These are phyloP conservation scores for Oligia fasciuncula DNA, from an alignment of 2,888 invertebrate genomes.

Conservation along the genomic window DNA sequence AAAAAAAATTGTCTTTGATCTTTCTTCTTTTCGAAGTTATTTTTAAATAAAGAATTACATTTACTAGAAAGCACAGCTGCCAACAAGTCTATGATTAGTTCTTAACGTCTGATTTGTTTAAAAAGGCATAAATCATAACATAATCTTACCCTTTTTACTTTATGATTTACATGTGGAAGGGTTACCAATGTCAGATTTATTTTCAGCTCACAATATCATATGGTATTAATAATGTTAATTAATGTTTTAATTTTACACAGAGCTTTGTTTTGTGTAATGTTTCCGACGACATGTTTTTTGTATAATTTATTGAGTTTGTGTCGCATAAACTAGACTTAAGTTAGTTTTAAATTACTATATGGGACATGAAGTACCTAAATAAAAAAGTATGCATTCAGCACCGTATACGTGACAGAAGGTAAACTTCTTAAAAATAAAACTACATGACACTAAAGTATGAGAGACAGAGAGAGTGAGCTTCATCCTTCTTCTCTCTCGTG, in stretches of 20 bases:
- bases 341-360: not conserved
- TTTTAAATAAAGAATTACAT: not conserved
- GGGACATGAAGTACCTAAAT: too few species aligned
- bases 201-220: conserved; percentile 60
- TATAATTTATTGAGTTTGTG: not conserved
- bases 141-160: conserved; percentile 69
- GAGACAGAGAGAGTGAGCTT: too few species aligned
- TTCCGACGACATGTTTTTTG: conserved; percentile 4
- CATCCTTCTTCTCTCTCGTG: too few species aligned
- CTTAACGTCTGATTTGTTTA: conserved; percentile 43
- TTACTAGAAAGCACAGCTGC: conserved; percentile 58
- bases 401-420: too few species aligned
- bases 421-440: too few species aligned
- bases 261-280: conserved; percentile 44
- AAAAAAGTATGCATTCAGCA: too few species aligned
- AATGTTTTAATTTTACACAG: conserved; percentile 46
- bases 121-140: conserved; percentile 74
- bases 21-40: not conserved
- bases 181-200: conserved; percentile 61
- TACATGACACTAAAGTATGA: too few species aligned
- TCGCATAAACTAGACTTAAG: not conserved
- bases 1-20: not conserved
- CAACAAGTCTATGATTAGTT: conserved; percentile 45
- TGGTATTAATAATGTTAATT: conserved; percentile 66
- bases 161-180: conserved; percentile 77